Evolutionary conservation across 1,140 invertebrate genomes (phyloP), one percentile per base, ranked within the genome.

Genomic region (Drosophila sulfurigaster): DNA sequence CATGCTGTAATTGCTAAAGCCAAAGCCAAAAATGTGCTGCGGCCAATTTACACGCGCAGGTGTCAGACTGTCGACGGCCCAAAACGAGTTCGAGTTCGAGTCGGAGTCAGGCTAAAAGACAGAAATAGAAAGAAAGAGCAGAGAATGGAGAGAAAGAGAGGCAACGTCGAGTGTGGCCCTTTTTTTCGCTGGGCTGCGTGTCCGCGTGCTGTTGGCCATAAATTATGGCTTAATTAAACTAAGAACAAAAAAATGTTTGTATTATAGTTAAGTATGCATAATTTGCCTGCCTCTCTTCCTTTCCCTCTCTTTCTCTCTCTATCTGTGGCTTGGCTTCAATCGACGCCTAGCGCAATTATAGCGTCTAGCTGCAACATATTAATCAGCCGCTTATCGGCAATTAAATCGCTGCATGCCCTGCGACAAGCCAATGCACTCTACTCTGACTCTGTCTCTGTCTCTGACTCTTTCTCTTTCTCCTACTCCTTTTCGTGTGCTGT

Each of bases 161-260:
- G 15, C 8, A 68, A 43, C 58, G 51, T 65, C 82, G 66, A 82
- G 75, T 79, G 85, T 83, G 85, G 74, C 85, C 81, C 60, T 69
- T 76, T 65, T 20, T 25, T 32, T 62, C 46, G 25, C 48, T 20
- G 54, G 57, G 28, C 77, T 83, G 85, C 85, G 81, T 89, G 85
- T 82, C 77, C 73, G 73, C 78, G 69, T 87, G 85, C 77, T 83
- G 73, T 75, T 78, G 85, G 81, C 85, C 71, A 88, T 89, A 88
- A 88, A 88, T 89, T 88, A 88, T 88, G 85, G 85, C 85, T 88
- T 88, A 88, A 88, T 88, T 88, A 88, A 88, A 89, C 56, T 81
- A 81, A 88, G 75, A 82, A 86, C 63, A 80, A 71, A 60, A 43
- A 71, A 70, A 69, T 69, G 48, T 69, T 67, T 67, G 52, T 64